Conservation (phyloP, 2,888 invertebrate species). For the Ariolimax columbianus region DNA sequence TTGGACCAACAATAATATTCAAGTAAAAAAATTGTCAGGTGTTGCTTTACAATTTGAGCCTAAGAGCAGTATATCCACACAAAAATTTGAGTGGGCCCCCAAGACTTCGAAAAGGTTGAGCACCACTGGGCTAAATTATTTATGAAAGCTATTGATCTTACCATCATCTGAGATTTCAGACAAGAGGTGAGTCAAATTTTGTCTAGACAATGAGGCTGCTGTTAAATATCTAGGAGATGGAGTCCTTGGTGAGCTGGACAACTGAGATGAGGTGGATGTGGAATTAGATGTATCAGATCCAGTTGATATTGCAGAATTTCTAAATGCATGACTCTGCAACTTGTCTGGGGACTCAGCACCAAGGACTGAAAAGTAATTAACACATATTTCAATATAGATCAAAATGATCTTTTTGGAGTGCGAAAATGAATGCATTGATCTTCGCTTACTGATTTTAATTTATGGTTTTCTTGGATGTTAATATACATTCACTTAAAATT, state of each 20-base stretch:
- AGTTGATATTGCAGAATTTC: neutral
- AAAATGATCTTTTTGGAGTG: no score
- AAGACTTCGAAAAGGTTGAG: no score
- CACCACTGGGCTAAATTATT: no score
- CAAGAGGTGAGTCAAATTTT: neutral
- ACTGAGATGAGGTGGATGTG: neutral
- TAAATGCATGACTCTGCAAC: neutral
- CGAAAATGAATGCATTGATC: no score
- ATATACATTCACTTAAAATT: no score
- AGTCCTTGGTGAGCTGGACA: conserved; percentile 1
- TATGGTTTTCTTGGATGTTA: no score
- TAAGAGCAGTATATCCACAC: no score
- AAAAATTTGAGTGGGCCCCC: no score
- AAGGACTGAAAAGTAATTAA: conserved; percentile 2
- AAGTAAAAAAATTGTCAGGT: no score
- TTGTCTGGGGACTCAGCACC: neutral
- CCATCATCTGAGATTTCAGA: conserved; percentile 2
- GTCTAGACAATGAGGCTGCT: neutral
- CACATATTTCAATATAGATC: neutral
- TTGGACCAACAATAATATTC: no score
- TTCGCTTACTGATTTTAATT: no score
- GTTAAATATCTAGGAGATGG: conserved; percentile 9
- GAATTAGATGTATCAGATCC: neutral
- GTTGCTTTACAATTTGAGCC: no score
- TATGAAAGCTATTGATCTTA: neutral